These are phyloP conservation scores for Emydoidea blandingii DNA, from an alignment of 2,797 vertebrate species.

Conservation along the genomic window DNA sequence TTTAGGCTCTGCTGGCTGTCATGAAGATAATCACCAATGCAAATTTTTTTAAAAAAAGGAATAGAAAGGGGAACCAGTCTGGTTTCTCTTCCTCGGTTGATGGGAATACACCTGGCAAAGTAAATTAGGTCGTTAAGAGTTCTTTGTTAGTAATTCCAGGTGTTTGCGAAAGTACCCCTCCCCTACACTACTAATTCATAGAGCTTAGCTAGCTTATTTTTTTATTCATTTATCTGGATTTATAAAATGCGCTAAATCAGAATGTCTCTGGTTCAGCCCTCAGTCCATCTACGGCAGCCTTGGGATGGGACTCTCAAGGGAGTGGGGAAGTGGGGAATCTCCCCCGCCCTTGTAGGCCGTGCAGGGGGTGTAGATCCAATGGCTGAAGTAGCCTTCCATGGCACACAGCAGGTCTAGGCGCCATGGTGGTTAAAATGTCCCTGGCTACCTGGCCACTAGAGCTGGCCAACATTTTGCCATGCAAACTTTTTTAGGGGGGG, in stretches of 20 bases:
- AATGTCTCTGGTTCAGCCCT: not conserved
- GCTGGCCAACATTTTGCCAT: not conserved
- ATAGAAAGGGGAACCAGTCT: not conserved
- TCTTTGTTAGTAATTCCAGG: not conserved
- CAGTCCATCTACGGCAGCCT: not conserved
- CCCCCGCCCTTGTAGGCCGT: not conserved
- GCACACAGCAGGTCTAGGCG: accelerated
- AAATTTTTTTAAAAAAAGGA: not conserved
- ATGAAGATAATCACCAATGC: constrained; percentile 19
- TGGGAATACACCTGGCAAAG: not conserved
- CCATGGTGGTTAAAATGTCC: not conserved
- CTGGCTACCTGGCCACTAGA: accelerated
- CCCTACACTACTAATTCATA: accelerated
- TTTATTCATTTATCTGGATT: not conserved
- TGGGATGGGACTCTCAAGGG: not conserved
- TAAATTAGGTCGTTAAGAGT: constrained; percentile 24
- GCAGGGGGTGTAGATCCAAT: not conserved
- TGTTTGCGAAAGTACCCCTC: not conserved
- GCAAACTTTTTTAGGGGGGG: not conserved
- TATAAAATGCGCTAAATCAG: not conserved
- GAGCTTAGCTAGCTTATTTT: not conserved
- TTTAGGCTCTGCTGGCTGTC: not conserved
- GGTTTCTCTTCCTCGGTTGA: not conserved
- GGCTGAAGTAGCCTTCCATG: not conserved
- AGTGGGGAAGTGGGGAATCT: not conserved